A percentile compares a stretch with the other conserved stretches of the same genome.
Evolutionary conservation across 2,113 vertebrate genomes (phyloP).

Genomic region (Numenius arquata): DNA sequence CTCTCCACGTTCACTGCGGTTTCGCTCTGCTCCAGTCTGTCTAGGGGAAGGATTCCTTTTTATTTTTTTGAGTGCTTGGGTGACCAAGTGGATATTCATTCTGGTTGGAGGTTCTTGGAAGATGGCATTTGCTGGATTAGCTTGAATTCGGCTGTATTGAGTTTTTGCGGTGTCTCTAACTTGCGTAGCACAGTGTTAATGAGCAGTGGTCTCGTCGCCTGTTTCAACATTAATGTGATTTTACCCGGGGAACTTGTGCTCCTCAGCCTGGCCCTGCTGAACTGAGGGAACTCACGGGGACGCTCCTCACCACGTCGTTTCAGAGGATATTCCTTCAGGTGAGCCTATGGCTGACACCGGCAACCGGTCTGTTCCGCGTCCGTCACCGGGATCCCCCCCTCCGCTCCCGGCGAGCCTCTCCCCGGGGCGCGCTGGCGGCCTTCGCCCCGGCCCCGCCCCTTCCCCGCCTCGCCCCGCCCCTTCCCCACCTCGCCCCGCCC

Average conservation of each 20-base stretch:
- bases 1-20: neutral
- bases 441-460: too few species aligned
- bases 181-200: accelerated
- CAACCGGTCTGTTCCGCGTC: neutral
- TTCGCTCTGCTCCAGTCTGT: neutral
- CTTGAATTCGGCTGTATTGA: too few species aligned
- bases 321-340: accelerated
- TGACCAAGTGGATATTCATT: neutral
- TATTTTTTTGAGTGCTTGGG: neutral
- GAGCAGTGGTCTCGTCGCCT: neutral
- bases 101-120: neutral
- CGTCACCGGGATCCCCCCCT: neutral
- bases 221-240: accelerated
- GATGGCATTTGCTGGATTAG: neutral
- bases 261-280: neutral
- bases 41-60: neutral
- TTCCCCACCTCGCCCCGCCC: neutral
- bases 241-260: neutral
- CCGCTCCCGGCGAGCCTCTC: neutral
- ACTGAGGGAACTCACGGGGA: accelerated
- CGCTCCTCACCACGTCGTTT: accelerated
- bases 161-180: neutral
- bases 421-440: neutral
- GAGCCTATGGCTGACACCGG: accelerated
- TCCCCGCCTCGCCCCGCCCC: neutral